phyloP scores from a whole-genome alignment of 2,113 vertebrate genomes.

The Agapornis roseicollis region DNA sequence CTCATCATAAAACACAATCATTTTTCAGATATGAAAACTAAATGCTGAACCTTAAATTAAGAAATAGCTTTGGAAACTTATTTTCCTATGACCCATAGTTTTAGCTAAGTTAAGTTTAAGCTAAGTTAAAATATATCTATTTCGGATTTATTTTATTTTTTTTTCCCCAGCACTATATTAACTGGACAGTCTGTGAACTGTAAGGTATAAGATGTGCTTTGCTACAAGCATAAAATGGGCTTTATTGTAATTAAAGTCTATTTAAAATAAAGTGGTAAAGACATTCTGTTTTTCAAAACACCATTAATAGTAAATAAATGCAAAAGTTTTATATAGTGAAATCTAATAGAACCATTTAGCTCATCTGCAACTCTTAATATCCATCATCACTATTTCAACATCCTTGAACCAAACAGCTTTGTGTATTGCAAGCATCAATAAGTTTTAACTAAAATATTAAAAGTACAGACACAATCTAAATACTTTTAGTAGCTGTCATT shows the following conservation, averaged over 20 bases:
- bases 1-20: rapidly evolving
- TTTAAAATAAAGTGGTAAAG: neutral
- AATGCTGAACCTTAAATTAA: neutral
- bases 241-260: neutral
- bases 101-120: neutral
- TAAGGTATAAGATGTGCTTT: neutral
- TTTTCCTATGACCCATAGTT: neutral
- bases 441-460: neutral
- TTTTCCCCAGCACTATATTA: neutral
- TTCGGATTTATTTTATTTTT: neutral
- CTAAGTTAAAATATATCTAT: neutral
- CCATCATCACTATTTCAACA: neutral
- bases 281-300: neutral
- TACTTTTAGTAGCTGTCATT: neutral
- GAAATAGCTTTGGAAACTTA: neutral
- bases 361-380: neutral
- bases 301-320: neutral
- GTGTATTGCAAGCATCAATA: neutral
- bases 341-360: neutral
- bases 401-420: neutral
- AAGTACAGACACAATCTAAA: neutral
- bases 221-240: neutral
- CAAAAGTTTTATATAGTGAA: neutral
- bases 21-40: neutral
- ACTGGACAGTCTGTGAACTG: neutral